Conservation (phyloP, 2,888 invertebrate species). For the Beris morrisii region DNA sequence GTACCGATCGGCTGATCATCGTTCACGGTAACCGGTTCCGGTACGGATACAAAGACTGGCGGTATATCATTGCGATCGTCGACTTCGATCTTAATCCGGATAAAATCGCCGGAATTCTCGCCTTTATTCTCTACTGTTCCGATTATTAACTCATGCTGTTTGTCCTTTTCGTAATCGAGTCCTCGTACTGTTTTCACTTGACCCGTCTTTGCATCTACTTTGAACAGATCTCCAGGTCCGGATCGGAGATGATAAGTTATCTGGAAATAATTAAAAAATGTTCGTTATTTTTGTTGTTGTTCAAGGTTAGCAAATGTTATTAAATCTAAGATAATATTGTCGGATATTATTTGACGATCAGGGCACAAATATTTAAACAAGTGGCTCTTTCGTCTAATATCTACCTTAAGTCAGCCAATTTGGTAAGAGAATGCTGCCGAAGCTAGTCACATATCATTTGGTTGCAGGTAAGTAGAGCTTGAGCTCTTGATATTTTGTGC, state of each 20-base stretch:
- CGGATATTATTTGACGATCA: too few relatives aligned
- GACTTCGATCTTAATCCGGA: constrained; percentile 59
- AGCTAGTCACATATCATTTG: too few relatives aligned
- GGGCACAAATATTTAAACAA: too few relatives aligned
- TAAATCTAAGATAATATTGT: too few relatives aligned
- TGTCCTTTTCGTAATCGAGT: constrained; percentile 77
- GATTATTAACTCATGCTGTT: constrained; percentile 72
- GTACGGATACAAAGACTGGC: constrained; percentile 81
- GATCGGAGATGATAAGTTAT: constrained; percentile 78
- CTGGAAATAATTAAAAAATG: constrained; percentile 17
- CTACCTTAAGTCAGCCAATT: too few relatives aligned
- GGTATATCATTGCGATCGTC: constrained; percentile 87
- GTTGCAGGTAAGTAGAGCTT: too few relatives aligned
- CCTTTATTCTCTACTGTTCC: constrained; percentile 83
- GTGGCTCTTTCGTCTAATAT: too few relatives aligned
- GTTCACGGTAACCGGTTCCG: constrained; percentile 80
- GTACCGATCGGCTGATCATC: constrained; percentile 83
- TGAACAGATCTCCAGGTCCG: constrained; percentile 79
- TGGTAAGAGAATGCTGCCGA: too few relatives aligned
- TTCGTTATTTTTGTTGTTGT: too few relatives aligned
- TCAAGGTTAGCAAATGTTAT: too few relatives aligned
- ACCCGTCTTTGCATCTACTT: constrained; percentile 79
- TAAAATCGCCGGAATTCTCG: constrained; percentile 69
- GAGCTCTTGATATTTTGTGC: too few relatives aligned
- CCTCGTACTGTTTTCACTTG: constrained; percentile 74